Conservation (phyloP, 2,113 vertebrate genomes). For the Varanus komodoensis region DNA sequence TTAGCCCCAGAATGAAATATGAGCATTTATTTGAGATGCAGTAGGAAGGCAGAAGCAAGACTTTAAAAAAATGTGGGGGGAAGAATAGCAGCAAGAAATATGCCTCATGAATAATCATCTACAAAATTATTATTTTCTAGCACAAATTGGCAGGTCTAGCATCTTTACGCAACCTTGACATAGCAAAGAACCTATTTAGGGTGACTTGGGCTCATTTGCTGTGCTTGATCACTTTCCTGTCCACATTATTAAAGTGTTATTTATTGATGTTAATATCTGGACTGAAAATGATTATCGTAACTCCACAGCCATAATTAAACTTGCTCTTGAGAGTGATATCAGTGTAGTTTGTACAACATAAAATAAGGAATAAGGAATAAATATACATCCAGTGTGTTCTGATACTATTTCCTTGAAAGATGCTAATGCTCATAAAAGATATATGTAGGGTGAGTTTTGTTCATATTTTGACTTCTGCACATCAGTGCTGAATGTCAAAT, state of each 20-base stretch:
- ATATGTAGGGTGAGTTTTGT: background rate
- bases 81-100: background rate
- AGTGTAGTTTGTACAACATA: slow-evolving; percentile 22
- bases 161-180: background rate
- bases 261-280: slow-evolving; percentile 60
- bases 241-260: slow-evolving; percentile 43
- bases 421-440: background rate
- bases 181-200: background rate
- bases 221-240: background rate
- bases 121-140: background rate
- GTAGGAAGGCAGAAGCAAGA: background rate
- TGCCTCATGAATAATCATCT: background rate
- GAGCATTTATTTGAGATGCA: slow-evolving; percentile 20
- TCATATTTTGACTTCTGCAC: background rate
- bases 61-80: background rate
- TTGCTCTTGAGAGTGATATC: slow-evolving; percentile 37
- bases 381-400: background rate
- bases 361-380: slow-evolving; percentile 30
- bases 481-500: background rate
- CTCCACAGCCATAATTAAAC: slow-evolving; percentile 52
- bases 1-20: slow-evolving; percentile 5
- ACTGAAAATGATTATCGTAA: slow-evolving; percentile 55
- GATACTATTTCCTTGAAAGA: background rate
- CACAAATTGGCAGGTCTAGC: background rate
- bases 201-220: background rate